A percentile compares a stretch with the other conserved stretches of the same genome.
Conservation (phyloP, 2,888 invertebrate species). For the Xylocampa areola region DNA sequence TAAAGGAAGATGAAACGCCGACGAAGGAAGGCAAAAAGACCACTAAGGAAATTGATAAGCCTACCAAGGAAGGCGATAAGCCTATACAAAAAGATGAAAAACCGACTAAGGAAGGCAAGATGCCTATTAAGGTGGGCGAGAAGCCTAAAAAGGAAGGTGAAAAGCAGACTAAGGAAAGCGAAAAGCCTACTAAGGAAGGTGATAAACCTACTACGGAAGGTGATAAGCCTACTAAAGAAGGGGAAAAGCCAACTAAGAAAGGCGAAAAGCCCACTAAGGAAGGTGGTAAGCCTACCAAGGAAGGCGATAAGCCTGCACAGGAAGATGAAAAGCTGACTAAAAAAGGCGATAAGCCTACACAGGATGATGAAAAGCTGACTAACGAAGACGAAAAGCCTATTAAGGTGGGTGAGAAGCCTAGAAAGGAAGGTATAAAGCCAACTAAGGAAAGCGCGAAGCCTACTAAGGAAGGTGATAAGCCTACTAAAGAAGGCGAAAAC, state of each 20-base stretch:
- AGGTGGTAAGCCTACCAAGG: slow-evolving; percentile 24
- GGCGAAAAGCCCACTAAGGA: slow-evolving; percentile 2
- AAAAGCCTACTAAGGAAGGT: background rate
- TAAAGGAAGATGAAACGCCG: slow-evolving; percentile 16
- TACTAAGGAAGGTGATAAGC: background rate
- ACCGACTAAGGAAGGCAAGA: background rate
- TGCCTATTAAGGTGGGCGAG: background rate
- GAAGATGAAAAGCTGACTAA: background rate
- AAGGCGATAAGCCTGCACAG: slow-evolving; percentile 2
- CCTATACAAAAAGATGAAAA: slow-evolving; percentile 13
- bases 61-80: background rate
- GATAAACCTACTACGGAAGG: background rate
- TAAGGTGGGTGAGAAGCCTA: background rate
- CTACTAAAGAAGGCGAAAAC: background rate
- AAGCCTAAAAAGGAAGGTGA: slow-evolving; percentile 8
- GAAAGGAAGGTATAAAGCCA: background rate
- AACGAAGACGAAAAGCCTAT: background rate
- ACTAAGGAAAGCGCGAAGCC: background rate
- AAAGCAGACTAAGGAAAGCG: slow-evolving; percentile 17
- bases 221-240: background rate
- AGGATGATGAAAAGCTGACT: background rate
- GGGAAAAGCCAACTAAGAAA: background rate
- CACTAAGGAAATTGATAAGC: background rate
- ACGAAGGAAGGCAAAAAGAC: slow-evolving; percentile 10
- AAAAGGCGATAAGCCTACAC: background rate